A percentile compares a stretch with the other conserved stretches of the same genome.
Conservation (phyloP, 2,888 invertebrate species). For the Rotaria magnacalcarata region DNA sequence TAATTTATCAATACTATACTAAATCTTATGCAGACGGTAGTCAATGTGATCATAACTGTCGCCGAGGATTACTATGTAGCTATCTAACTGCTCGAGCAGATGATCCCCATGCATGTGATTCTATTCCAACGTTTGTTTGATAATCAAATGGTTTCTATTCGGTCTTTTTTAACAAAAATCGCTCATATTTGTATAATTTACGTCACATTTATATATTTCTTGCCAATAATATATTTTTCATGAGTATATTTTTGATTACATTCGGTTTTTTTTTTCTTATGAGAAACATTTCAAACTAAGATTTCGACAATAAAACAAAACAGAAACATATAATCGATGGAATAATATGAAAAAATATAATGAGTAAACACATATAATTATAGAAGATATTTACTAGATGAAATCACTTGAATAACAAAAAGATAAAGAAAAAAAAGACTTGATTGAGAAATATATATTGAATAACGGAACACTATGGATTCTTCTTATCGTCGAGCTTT, state of each 20-base stretch:
- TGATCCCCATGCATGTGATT: conserved; percentile 1
- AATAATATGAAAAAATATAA: no score
- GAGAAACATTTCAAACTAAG: neutral
- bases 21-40: conserved; percentile 36
- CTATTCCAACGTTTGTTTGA: neutral
- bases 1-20: conserved; percentile 11
- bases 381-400: neutral
- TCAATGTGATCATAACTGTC: conserved; percentile 41
- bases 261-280: no score
- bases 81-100: conserved; percentile 32
- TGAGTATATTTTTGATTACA: no score
- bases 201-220: no score
- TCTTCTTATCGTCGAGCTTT: neutral
- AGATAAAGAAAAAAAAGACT: neutral
- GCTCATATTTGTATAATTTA: no score
- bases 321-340: neutral
- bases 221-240: no score
- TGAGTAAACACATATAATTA: neutral
- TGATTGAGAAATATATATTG: neutral
- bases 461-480: neutral
- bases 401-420: neutral
- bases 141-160: neutral
- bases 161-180: neutral
- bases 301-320: neutral
- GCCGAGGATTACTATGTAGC: conserved; percentile 37